phyloP scores from a whole-genome alignment of 2,888 invertebrate genomes.

The Sclerodermus sp. region DNA sequence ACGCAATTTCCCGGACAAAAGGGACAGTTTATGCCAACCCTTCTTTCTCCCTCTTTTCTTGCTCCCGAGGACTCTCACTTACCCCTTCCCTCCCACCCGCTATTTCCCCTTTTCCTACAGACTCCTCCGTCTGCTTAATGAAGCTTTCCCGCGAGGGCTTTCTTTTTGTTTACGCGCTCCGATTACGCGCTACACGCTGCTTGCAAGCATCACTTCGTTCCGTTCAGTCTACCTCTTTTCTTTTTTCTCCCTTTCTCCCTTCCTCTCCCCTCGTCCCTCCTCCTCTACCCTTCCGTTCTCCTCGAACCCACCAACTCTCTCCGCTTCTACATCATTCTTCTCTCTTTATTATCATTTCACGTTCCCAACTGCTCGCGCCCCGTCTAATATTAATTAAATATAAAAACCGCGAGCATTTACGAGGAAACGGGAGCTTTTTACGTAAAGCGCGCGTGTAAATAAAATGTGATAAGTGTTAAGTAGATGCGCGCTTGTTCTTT shows the following conservation, averaged over 20 bases:
- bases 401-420: too few relatives aligned
- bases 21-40: conserved; percentile 52
- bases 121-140: conserved; percentile 49
- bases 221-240: conserved; percentile 3
- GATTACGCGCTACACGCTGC: conserved; percentile 26
- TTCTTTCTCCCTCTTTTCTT: conserved; percentile 13
- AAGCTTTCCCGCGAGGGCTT: conserved; percentile 46
- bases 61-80: neutral
- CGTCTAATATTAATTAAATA: too few relatives aligned
- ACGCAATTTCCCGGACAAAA: conserved; percentile 57
- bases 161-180: conserved; percentile 38
- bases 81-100: neutral
- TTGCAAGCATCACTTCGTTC: conserved; percentile 23
- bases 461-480: too few relatives aligned
- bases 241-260: conserved; percentile 2
- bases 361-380: too few relatives aligned
- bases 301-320: too few relatives aligned
- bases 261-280: conserved; percentile 3
- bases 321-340: too few relatives aligned
- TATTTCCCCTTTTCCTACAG: conserved; percentile 4
- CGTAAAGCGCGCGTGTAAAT: too few relatives aligned
- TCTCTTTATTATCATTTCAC: too few relatives aligned
- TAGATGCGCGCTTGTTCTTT: too few relatives aligned
- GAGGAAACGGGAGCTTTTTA: too few relatives aligned
- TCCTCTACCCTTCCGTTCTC: too few relatives aligned